Percentiles rank a stretch among this genome's conserved stretches.
Evolutionary conservation across 2,888 invertebrate genomes (phyloP).

Genomic region (Heliconius cydno): DNA sequence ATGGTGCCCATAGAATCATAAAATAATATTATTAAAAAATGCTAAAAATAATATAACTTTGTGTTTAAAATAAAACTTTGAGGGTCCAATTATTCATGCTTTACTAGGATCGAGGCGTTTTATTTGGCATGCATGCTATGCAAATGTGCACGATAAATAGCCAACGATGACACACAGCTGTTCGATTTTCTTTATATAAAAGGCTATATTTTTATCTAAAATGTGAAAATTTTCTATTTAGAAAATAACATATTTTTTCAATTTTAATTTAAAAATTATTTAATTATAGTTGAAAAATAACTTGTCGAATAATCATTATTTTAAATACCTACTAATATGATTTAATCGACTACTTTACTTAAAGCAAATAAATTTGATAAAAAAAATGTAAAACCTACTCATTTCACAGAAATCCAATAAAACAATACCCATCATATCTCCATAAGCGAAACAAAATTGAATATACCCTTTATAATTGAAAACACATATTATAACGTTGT

Average conservation of each 20-base stretch:
- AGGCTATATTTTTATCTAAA: background rate
- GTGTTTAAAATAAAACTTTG: constrained; percentile 35
- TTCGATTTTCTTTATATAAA: constrained; percentile 50
- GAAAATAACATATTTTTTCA: too few species aligned
- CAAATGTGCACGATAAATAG: constrained; percentile 67
- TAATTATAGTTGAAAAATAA: background rate
- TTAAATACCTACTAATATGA: background rate
- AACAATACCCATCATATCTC: background rate
- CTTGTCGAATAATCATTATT: background rate
- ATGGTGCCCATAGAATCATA: too few species aligned
- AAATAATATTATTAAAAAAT: background rate
- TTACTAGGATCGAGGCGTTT: constrained; percentile 64
- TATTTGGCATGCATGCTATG: constrained; percentile 64
- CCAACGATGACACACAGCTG: constrained; percentile 60
- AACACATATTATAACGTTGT: constrained; percentile 19
- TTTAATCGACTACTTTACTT: background rate
- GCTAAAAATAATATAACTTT: constrained; percentile 29
- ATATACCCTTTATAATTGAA: constrained; percentile 11
- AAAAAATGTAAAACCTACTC: background rate
- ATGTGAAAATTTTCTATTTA: background rate
- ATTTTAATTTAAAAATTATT: background rate
- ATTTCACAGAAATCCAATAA: too few species aligned
- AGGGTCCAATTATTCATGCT: constrained; percentile 64
- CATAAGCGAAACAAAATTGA: constrained; percentile 6
- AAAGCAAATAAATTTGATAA: background rate